A percentile compares a stretch with the other conserved stretches of the same genome.
Conservation (phyloP, 1,140 invertebrate species). For the Dryas iulia region DNA sequence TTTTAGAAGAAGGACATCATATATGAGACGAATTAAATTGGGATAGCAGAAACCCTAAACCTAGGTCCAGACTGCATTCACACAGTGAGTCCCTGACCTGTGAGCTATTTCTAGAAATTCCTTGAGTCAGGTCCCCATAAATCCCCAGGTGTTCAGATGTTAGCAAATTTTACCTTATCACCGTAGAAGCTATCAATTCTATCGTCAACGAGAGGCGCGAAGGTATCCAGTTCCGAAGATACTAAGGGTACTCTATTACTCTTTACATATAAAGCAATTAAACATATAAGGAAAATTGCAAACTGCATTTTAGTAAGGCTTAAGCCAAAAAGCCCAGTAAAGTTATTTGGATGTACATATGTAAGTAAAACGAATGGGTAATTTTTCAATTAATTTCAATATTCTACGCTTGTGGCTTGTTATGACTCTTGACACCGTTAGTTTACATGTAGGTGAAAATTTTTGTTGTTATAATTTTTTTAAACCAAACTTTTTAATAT, state of each 20-base stretch:
- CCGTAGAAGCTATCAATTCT: neutral
- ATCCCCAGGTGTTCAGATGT: too few species aligned
- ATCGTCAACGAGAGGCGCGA: neutral
- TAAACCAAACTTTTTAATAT: too few species aligned
- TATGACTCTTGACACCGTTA: neutral
- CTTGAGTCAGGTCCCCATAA: too few species aligned
- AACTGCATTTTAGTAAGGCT: neutral
- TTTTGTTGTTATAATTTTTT: neutral
- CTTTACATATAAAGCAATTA: neutral
- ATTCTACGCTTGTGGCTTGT: neutral
- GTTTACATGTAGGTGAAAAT: neutral
- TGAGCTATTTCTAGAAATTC: too few species aligned
- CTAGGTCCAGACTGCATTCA: too few species aligned
- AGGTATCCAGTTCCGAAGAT: neutral
- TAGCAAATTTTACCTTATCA: constrained; percentile 6
- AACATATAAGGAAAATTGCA: neutral
- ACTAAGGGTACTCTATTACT: neutral
- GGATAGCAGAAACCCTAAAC: too few species aligned
- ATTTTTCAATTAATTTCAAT: constrained; percentile 13
- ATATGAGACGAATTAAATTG: too few species aligned
- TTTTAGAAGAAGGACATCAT: too few species aligned
- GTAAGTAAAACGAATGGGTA: neutral
- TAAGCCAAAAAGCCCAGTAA: neutral
- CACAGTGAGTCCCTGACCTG: too few species aligned
- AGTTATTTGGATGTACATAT: too few species aligned